Evolutionary conservation across 2,797 vertebrate species (phyloP).

Genomic region (Malacoraja senta): DNA sequence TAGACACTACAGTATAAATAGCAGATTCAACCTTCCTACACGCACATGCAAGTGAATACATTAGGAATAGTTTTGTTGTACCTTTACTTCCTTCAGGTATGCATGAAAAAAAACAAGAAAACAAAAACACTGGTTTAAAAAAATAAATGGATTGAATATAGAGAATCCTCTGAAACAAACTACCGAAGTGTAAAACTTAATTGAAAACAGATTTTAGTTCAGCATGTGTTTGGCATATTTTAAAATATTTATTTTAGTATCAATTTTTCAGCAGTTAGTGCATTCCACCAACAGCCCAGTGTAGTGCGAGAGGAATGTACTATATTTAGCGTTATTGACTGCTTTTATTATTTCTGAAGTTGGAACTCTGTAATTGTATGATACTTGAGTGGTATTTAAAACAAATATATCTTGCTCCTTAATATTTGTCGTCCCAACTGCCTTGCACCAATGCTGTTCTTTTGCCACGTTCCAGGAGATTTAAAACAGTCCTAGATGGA

Average conservation of each 20-base stretch:
- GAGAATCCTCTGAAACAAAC: neutral
- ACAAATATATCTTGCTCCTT: neutral
- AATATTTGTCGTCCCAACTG: neutral
- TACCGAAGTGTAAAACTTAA: neutral
- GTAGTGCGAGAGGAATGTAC: conserved; percentile 20
- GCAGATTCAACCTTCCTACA: neutral
- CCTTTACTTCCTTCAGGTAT: neutral
- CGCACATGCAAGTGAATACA: neutral
- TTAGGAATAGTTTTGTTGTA: neutral
- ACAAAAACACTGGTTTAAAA: neutral
- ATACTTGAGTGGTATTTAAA: neutral
- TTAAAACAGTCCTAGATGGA: neutral
- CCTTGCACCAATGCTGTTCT: neutral
- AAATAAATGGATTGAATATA: neutral
- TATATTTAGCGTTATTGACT: neutral
- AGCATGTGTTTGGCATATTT: conserved; percentile 33
- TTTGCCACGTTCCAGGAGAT: no score
- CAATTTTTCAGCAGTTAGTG: conserved; percentile 18
- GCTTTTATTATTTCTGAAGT: conserved; percentile 1
- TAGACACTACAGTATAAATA: neutral
- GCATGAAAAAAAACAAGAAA: neutral
- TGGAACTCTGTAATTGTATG: neutral
- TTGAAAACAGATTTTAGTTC: neutral
- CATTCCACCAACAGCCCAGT: neutral
- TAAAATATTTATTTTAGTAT: conserved; percentile 35